Conservation (phyloP, 2,888 invertebrate species). For the Thecophora atra region DNA sequence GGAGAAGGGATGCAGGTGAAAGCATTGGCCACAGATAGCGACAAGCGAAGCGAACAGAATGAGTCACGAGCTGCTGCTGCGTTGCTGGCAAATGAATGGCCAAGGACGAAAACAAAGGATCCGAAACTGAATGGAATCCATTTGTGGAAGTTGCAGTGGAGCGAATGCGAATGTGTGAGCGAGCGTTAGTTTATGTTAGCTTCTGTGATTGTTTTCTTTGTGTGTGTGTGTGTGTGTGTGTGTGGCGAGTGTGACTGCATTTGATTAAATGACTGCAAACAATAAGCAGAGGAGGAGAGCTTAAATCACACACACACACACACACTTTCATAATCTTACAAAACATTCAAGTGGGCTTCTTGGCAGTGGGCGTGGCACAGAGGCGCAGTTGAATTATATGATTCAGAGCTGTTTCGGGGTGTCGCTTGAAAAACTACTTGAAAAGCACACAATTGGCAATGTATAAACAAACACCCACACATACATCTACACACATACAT, state of each 20-base stretch:
- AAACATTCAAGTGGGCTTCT: background rate
- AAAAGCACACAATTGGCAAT: background rate
- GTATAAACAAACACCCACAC: background rate
- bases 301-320: slow-evolving; percentile 1
- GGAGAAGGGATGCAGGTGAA: too few relatives aligned
- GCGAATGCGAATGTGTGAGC: background rate
- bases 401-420: background rate
- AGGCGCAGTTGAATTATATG: background rate
- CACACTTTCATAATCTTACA: background rate
- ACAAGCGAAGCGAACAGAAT: background rate
- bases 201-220: background rate
- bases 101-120: background rate
- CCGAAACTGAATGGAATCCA: slow-evolving; percentile 17
- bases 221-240: background rate
- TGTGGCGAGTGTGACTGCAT: background rate
- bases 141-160: slow-evolving; percentile 1
- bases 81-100: background rate
- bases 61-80: background rate
- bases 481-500: slow-evolving; percentile 2
- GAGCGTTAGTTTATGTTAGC: background rate
- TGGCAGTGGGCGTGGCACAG: background rate
- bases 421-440: slow-evolving; percentile 9
- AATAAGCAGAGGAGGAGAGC: slow-evolving; percentile 8
- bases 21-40: background rate
- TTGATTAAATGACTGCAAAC: slow-evolving; percentile 30